Evolutionary conservation across 2,113 vertebrate genomes (phyloP), one percentile per base, ranked within the genome.

Genomic region (Lepus timidus): DNA sequence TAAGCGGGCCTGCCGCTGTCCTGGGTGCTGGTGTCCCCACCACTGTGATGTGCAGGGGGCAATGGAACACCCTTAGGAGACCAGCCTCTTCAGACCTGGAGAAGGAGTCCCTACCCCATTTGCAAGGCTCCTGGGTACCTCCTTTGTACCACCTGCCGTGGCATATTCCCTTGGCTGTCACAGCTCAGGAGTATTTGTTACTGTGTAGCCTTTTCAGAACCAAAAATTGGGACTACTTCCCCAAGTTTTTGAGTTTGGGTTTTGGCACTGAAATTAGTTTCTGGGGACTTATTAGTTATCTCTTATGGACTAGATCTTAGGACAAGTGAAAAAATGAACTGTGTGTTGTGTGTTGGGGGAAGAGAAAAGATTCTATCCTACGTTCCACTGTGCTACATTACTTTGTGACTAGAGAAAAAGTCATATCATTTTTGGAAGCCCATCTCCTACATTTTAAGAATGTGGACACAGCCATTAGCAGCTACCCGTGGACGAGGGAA

Each of bases 381-480:
- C n/a, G 25, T 83, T 85, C 20, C 25, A 55, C 73, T 94, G 80
- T 78, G 49, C 78, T 62, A 44, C 27, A 29, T 95, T 68, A 4
- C 80, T 91, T 92, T 84, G 36, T 65, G 39, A 85, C 68, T 75
- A 80, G 58, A 61, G 31, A 67, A 73, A 78, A 81, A 94, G 19
- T 51, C 4, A 88, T 68, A 39, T 75, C 33, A 11, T 78, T 93
- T 79, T 3, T 4, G 39, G 68, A 94, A 90, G 49, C 9, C 17
- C 33, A 22, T 90, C 96, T 96, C 58, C 61, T 84, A 65, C 70
- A 62, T 88, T 94, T 90, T 76, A 12, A 84, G 88, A 73, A 78
- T 88, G 64, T 79, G 79, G 74, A 75, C 94, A 25, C 16, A 85
- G 58, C 81, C 68, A 86, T 96, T 86, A 96, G 88, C 82, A 95